A percentile compares a stretch with the other conserved stretches of the same genome.
Evolutionary conservation across 2,113 vertebrate genomes (phyloP).

Genomic region (Dissostichus mawsoni): DNA sequence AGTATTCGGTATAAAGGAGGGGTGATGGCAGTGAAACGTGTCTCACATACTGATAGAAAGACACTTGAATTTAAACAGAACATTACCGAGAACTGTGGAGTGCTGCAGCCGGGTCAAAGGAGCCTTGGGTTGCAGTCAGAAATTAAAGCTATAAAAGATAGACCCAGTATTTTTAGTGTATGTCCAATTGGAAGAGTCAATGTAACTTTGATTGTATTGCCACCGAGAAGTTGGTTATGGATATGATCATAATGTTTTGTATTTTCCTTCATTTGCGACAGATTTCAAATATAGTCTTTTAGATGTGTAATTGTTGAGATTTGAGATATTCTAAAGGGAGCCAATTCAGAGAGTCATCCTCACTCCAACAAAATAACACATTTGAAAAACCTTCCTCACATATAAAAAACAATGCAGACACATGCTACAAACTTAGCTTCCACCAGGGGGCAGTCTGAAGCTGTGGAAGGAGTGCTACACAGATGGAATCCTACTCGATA

Average conservation of each 20-base stretch:
- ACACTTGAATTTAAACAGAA: slow-evolving; percentile 33
- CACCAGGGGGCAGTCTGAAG: slow-evolving; percentile 72
- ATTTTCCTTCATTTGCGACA: background rate
- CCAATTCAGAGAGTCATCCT: background rate
- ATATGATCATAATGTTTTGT: too few relatives aligned
- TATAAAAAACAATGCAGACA: background rate
- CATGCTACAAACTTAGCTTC: background rate
- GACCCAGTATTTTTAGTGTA: slow-evolving; percentile 26
- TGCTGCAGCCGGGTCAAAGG: slow-evolving; percentile 53
- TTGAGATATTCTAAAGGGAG: background rate
- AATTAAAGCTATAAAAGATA: slow-evolving; percentile 28
- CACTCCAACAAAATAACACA: background rate
- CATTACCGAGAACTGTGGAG: slow-evolving; percentile 49
- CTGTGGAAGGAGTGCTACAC: background rate
- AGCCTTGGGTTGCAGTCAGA: background rate
- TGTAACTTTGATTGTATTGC: background rate
- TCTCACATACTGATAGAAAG: slow-evolving; percentile 36
- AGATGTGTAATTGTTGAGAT: background rate
- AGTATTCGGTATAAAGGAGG: slow-evolving; percentile 14
- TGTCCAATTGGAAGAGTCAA: slow-evolving; percentile 2
- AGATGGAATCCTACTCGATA: background rate
- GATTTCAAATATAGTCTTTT: background rate
- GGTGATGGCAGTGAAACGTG: slow-evolving; percentile 20
- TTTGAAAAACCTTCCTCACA: background rate
- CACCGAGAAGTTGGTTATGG: background rate